Percentiles rank a stretch among this genome's conserved stretches.
Conservation (phyloP, 2,888 invertebrate genomes). For the Thera britannica region DNA sequence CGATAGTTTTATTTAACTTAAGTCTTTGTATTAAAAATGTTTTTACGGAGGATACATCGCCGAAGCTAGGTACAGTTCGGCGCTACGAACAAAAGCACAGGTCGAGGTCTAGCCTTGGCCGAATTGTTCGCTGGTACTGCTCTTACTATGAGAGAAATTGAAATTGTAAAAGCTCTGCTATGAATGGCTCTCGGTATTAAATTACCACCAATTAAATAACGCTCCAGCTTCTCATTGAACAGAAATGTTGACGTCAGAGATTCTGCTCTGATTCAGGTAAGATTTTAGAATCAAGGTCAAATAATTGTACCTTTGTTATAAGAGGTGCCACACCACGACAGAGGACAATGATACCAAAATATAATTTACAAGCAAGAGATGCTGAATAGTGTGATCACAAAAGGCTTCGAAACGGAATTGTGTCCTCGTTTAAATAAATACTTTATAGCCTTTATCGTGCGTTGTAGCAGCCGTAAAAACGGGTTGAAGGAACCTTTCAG, state of each 20-base stretch:
- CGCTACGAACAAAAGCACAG: constrained; percentile 65
- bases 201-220: constrained; percentile 42
- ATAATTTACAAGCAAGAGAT: constrained; percentile 1
- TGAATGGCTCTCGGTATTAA: constrained; percentile 45
- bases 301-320: background rate
- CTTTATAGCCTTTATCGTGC: constrained; percentile 46
- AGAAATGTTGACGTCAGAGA: constrained; percentile 31
- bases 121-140: constrained; percentile 51
- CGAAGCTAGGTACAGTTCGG: constrained; percentile 58
- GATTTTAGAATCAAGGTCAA: background rate
- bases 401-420: constrained; percentile 34
- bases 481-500: constrained; percentile 44
- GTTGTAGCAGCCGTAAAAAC: constrained; percentile 49
- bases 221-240: constrained; percentile 33
- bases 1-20: too few relatives aligned
- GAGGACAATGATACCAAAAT: background rate
- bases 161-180: constrained; percentile 56
- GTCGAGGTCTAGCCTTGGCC: constrained; percentile 79
- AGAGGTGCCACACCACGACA: background rate
- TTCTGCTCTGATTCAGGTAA: constrained; percentile 22
- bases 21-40: constrained; percentile 48
- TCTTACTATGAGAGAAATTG: constrained; percentile 52
- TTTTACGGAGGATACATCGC: constrained; percentile 60
- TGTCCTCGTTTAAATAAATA: constrained; percentile 41
- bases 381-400: constrained; percentile 11